Conservation (phyloP, 2,797 vertebrate species). For the Spea hammondii region DNA sequence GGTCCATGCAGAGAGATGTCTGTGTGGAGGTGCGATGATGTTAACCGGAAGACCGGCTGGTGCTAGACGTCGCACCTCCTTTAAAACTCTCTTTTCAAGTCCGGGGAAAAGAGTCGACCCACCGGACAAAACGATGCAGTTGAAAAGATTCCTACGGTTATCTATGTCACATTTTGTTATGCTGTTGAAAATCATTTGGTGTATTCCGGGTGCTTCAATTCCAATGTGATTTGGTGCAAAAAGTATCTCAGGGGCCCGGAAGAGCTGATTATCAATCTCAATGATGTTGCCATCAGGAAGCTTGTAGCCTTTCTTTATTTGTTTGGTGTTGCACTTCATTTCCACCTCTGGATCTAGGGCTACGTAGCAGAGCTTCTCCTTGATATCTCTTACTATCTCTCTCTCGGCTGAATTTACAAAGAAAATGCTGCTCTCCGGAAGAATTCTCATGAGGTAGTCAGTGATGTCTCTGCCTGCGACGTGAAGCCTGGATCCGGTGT, state of each 20-base stretch:
- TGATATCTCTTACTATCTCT: slow-evolving; percentile 55
- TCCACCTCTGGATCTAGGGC: slow-evolving; percentile 51
- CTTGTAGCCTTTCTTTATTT: slow-evolving; percentile 49
- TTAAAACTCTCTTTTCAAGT: slow-evolving; percentile 52
- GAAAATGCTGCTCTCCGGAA: slow-evolving; percentile 52
- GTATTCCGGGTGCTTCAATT: slow-evolving; percentile 33
- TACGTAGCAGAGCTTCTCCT: slow-evolving; percentile 57
- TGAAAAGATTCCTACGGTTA: slow-evolving; percentile 39
- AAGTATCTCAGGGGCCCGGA: slow-evolving; percentile 51
- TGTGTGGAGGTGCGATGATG: slow-evolving; percentile 34
- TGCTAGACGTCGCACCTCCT: slow-evolving; percentile 51
- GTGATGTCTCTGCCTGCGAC: slow-evolving; percentile 55
- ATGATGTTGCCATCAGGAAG: slow-evolving; percentile 54
- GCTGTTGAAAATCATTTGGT: slow-evolving; percentile 52
- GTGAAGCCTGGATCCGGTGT: slow-evolving; percentile 52
- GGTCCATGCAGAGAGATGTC: slow-evolving; percentile 46
- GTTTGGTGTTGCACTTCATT: slow-evolving; percentile 38
- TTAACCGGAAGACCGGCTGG: slow-evolving; percentile 43
- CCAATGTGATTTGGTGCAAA: slow-evolving; percentile 43
- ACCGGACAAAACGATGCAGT: slow-evolving; percentile 47
- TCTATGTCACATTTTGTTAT: slow-evolving; percentile 47
- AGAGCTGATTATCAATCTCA: slow-evolving; percentile 42
- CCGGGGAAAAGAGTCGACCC: slow-evolving; percentile 55
- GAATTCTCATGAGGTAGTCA: slow-evolving; percentile 52
- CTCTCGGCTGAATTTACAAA: slow-evolving; percentile 54